Conservation (phyloP, 2,888 invertebrate genomes). For the Cancer borealis region DNA sequence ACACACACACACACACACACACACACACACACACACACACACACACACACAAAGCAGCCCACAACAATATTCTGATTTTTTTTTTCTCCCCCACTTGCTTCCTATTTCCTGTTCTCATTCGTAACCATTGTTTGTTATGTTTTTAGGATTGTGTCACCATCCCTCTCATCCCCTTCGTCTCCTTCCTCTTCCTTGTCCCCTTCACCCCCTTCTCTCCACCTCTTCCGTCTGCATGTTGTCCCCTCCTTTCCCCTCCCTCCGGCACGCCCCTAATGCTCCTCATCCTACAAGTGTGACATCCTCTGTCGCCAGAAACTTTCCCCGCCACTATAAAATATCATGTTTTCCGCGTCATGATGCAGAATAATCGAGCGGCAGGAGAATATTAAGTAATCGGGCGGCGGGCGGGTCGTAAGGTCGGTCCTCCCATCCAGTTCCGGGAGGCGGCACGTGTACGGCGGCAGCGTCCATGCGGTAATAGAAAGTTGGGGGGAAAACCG, state of each 20-base stretch:
- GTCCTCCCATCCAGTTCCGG: neutral
- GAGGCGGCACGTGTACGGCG: neutral
- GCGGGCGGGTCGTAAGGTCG: neutral
- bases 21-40: constrained; percentile 31
- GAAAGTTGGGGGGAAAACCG: neutral
- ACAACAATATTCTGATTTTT: neutral
- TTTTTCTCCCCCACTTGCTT: neutral
- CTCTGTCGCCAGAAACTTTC: neutral
- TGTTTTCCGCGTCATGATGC: constrained; percentile 23
- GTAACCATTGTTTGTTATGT: neutral
- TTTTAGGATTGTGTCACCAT: no score
- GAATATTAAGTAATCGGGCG: neutral
- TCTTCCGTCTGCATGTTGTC: neutral
- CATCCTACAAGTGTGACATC: neutral
- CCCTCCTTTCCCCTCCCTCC: neutral
- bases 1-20: constrained; percentile 16
- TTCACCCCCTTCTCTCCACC: neutral
- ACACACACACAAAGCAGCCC: neutral
- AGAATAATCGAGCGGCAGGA: neutral
- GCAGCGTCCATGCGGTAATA: neutral
- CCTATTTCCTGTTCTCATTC: neutral
- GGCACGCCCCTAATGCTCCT: neutral
- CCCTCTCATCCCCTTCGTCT: neutral
- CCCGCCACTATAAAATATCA: neutral
- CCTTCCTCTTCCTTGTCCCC: neutral